Base-by-base conservation (phyloP, 2,888 invertebrate species). In the Alcis repandata region DNA sequence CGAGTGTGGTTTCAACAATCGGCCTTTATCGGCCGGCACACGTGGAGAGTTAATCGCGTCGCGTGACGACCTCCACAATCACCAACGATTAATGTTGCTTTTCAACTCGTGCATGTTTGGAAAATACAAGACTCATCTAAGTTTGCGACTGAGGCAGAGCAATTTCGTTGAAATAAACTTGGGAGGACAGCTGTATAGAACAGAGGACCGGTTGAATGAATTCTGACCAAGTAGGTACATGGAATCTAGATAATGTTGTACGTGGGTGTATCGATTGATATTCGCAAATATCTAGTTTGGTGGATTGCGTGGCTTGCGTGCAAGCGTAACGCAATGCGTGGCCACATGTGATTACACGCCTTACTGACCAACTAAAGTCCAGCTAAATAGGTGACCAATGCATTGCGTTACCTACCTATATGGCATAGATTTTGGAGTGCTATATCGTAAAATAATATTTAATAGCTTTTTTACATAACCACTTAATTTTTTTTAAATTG, bases 271-370 rank as follows among this genome's bases (percentile, higher is more conserved):
- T 53, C 45, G 59, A 63, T 59, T 72, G 69, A 77, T 70, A 78
- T 76, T 76, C 73, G 74, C 73, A 68, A 74, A 69, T 71, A 17
- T 33, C 33, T 33, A 59, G 64, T 68, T 66, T 66, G 66, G 72
- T 59, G 68, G 70, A 77, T 82, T 77, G 73, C 68, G 78, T 76
- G 74, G 77, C 72, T 85, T 82, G 84, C 85, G 82, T 86, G 86
- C 81, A 71, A 81, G 80, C 81, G 78, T 81, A 74, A 79, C 79
- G 79, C 82, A 83, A 86, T 76, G 79, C 80, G 86, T 86, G 89
- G 79, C 86, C 82, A 84, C 82, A 85, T 85, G 83, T 87, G 85
- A 90, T 90, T 87, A 87, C 82, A 87, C 83, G 88, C 79, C 83
- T 57, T 87, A 75, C 78, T 90, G 84, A 86, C 89, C 87, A 84